phyloP scores from a whole-genome alignment of 2,113 vertebrate species.

The Heterotilapia buettikoferi region DNA sequence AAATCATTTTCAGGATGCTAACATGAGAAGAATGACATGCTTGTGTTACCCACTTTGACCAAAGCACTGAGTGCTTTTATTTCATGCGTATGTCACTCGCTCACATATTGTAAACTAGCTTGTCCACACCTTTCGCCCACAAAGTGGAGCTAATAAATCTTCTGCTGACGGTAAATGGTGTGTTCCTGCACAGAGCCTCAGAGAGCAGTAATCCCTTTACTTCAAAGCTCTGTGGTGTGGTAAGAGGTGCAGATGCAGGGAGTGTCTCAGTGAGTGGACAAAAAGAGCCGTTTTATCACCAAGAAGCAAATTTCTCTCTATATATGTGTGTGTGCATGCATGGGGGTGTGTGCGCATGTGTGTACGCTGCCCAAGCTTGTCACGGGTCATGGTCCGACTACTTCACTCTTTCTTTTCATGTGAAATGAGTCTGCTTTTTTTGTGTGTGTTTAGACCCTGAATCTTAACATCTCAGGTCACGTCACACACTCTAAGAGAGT shows the following conservation, averaged over 20 bases:
- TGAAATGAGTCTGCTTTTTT: neutral
- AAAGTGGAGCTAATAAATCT: conserved; percentile 56
- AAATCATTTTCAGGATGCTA: neutral
- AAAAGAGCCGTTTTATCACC: conserved; percentile 33
- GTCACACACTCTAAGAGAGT: neutral
- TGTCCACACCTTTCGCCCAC: conserved; percentile 31
- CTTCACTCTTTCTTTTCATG: neutral
- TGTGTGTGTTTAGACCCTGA: neutral
- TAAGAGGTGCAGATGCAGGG: conserved; percentile 49
- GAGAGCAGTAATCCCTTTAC: conserved; percentile 24
- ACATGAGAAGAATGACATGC: neutral
- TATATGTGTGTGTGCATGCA: neutral
- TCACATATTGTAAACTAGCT: conserved; percentile 6
- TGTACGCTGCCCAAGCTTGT: conserved; percentile 25
- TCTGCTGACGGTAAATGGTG: conserved; percentile 50
- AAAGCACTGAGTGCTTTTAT: neutral
- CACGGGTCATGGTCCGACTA: conserved; percentile 18
- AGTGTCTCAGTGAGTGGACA: conserved; percentile 22
- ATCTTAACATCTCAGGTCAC: neutral
- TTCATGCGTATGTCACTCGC: neutral
- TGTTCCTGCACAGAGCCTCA: neutral
- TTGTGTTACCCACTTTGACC: neutral
- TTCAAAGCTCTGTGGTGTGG: conserved; percentile 45
- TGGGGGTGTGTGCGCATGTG: neutral
- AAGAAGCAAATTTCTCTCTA: neutral